A percentile compares a stretch with the other conserved stretches of the same genome.
phyloP scores from a whole-genome alignment of 2,888 invertebrate genomes.

The Teleogryllus oceanicus region DNA sequence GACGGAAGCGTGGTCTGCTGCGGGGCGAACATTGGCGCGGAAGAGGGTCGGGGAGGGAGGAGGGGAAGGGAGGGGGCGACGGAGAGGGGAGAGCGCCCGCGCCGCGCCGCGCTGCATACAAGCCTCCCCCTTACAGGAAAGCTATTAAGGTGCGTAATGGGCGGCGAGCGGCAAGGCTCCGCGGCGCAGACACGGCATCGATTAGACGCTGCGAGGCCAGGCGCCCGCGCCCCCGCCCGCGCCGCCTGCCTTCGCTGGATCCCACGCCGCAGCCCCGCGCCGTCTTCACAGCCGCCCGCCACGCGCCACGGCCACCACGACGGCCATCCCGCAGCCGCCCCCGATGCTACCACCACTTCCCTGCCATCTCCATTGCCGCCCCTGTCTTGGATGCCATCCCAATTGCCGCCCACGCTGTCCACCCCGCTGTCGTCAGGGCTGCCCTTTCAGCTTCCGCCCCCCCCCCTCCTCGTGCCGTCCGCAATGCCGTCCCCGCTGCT shows the following conservation, averaged over 20 bases:
- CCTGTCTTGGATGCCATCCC: background rate
- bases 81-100: background rate
- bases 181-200: conserved; percentile 66
- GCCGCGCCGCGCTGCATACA: background rate
- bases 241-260: background rate
- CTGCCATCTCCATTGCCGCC: background rate
- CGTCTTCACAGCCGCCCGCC: background rate
- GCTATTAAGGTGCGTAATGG: conserved; percentile 77
- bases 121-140: conserved; percentile 45
- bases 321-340: background rate
- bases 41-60: background rate
- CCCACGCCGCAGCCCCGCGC: conserved; percentile 11
- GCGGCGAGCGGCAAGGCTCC: conserved; percentile 61
- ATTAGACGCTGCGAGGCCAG: conserved; percentile 52
- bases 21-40: too few relatives aligned
- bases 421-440: too few relatives aligned
- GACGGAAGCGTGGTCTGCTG: too few relatives aligned
- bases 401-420: too few relatives aligned
- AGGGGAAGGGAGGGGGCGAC: background rate
- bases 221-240: conserved; percentile 21
- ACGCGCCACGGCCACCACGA: background rate
- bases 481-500: too few relatives aligned
- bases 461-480: too few relatives aligned
- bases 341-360: background rate
- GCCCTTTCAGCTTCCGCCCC: too few relatives aligned